Evolutionary conservation across 2,113 vertebrate species (phyloP).

Genomic region (Colius striatus): DNA sequence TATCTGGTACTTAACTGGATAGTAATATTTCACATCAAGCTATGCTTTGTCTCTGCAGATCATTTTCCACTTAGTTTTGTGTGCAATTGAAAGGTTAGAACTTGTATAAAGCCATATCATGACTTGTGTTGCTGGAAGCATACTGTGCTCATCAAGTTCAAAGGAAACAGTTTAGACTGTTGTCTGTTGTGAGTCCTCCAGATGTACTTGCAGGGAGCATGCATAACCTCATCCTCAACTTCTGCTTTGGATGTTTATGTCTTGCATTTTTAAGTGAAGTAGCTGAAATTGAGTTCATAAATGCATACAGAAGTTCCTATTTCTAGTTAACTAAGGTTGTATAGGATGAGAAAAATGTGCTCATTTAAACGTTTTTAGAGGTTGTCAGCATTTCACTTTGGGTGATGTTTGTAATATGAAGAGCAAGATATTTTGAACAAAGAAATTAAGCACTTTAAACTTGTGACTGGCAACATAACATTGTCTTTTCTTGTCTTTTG

Average conservation of each 20-base stretch:
- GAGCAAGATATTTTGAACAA: neutral
- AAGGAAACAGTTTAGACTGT: neutral
- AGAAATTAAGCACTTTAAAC: neutral
- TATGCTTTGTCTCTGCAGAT: neutral
- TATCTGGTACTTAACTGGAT: neutral
- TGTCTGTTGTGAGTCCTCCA: neutral
- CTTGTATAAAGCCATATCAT: neutral
- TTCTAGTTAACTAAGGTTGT: neutral
- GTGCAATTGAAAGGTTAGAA: neutral
- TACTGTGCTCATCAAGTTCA: neutral
- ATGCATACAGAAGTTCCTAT: neutral
- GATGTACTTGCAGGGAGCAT: neutral
- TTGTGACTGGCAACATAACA: neutral
- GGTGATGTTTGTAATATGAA: neutral
- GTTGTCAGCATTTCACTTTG: neutral
- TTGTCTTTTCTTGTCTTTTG: neutral
- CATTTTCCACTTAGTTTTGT: neutral
- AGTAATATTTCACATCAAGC: neutral
- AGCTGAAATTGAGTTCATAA: constrained; percentile 3
- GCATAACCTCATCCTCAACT: neutral
- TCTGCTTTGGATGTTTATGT: constrained; percentile 13
- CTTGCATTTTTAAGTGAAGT: constrained; percentile 5
- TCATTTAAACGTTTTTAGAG: neutral
- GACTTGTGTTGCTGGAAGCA: neutral
- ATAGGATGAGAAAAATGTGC: neutral